Base-by-base conservation (phyloP, 2,797 vertebrate genomes). In the Erethizon dorsatum region DNA sequence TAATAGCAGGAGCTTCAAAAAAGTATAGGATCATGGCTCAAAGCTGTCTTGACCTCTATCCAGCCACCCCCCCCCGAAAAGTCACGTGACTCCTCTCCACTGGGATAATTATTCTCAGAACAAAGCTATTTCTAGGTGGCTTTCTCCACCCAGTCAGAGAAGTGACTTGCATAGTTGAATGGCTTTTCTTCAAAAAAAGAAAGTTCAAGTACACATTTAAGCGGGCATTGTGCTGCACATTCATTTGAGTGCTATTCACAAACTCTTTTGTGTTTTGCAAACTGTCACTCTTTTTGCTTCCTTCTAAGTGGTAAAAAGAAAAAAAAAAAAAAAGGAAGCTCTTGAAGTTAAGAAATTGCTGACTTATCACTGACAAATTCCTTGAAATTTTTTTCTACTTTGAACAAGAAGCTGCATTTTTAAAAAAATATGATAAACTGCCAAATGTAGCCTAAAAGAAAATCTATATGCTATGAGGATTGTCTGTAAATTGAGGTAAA, bases 401-500 rank as follows among this genome's bases (percentile, higher is more conserved):
- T 84, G 56, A 95, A 95, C 0, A 92, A 88, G 71, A 94, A 80
- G 11, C 45, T 45, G 13, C 20, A 52, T 71, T 75, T 50, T 78
- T 47, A 37, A 28, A 22, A 22, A 65, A 26, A 82, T 63, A 87
- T 26, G 22, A 22, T 67, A 26, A 91, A 54, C 78, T 15, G 28
- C 88, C 59, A 50, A 71, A 93, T 83, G 91, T 86, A 96, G 78
- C 84, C 85, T 88, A n/a, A 14, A 86, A 95, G 77, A 93, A 96
- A 96, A 95, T 61, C 47, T 88, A 71, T 63, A 56, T 88, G 86
- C 82, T 88, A 75, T 80, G 12, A 83, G 15, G 94, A 94, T 47
- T 80, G 26, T 88, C n/a, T 97, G 59, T 84, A 93, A 94, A 90
- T 73, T 83, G 92, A 96, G 78, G 77, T 11, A 84, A 93, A 95